A percentile compares a stretch with the other conserved stretches of the same genome.
Conservation (phyloP, 1,140 invertebrate genomes). For the Chrysomallon squamiferum region DNA sequence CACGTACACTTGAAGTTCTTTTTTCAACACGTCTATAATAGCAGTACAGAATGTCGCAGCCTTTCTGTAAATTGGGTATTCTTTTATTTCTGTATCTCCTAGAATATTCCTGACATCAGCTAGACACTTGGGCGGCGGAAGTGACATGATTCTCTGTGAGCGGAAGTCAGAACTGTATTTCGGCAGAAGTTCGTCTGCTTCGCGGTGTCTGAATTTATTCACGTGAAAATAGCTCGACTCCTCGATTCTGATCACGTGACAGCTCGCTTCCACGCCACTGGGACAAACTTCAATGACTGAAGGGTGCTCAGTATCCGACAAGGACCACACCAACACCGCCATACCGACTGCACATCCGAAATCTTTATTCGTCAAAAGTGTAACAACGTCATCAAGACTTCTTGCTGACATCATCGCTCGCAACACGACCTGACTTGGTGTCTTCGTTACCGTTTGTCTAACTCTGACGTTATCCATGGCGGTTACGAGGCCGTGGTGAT, state of each 20-base stretch:
- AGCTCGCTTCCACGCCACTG: neutral
- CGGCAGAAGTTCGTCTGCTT: neutral
- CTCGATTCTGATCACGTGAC: neutral
- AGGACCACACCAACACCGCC: neutral
- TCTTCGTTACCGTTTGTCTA: too few relatives aligned
- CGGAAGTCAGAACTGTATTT: neutral
- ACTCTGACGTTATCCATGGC: neutral
- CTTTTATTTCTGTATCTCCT: neutral
- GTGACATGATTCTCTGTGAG: neutral
- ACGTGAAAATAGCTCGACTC: neutral
- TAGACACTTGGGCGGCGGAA: neutral
- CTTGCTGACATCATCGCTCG: neutral
- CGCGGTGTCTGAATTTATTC: neutral
- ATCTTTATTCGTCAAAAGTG: neutral
- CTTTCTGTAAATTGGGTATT: neutral
- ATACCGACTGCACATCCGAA: neutral
- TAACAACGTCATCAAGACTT: neutral
- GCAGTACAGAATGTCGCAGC: neutral
- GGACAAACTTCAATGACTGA: neutral
- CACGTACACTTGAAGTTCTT: neutral
- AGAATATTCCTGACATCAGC: neutral
- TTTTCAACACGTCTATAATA: neutral
- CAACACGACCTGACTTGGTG: neutral
- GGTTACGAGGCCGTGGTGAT: constrained; percentile 6
- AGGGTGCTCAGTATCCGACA: neutral